Evolutionary conservation across 2,113 vertebrate species (phyloP), one percentile per base, ranked within the genome.

Genomic region (Gavialis gangeticus): DNA sequence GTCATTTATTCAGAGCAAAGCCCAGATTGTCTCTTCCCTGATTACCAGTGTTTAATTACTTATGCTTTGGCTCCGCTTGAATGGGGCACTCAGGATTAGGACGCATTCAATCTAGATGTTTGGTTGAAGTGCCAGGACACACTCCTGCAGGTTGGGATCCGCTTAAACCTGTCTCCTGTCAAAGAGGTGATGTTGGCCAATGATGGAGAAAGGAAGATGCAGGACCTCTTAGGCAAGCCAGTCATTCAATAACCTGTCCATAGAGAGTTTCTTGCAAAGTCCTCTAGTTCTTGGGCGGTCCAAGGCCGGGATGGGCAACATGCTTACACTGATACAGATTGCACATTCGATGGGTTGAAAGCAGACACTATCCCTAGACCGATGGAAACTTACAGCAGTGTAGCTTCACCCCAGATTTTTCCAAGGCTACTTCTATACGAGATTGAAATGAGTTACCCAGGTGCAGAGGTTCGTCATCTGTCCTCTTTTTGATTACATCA

Each of bases 141-240:
- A 60, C 54, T 55, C 10, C 18, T 12, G 24, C 16, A 12, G 1
- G 0, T 3, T 1, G 75, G 18, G 56, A 22, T 24, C 2, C 3
- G 0, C 1, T 5, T 24, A 34, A 60, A 2, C 15, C 2, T 3
- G 25, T 3, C 21, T 63, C 4, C 1, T 64, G 54, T 59, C 77
- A 34, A 28, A 4, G 22, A 1, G 8, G 0, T 15, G 56, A 79
- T 0, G 0, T 9, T 34, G 71, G 28, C 6, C 34, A 55, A 25
- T 27, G 22, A 2, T 5, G 14, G 62, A 63, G 63, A 54, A 16
- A 12, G 8, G 27, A 27, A 60, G 66, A 75, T 75, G 22, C 69
- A 46, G 24, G 34, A 73, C 37, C 37, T 30, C 34, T 73, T 18
- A 1, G 75, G 64, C 54, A 28, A 59, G 59, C 14, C 75, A 16